Percentiles rank a stretch among this genome's conserved stretches.
phyloP scores from a whole-genome alignment of 2,113 vertebrate genomes.

The Theristicus caerulescens region DNA sequence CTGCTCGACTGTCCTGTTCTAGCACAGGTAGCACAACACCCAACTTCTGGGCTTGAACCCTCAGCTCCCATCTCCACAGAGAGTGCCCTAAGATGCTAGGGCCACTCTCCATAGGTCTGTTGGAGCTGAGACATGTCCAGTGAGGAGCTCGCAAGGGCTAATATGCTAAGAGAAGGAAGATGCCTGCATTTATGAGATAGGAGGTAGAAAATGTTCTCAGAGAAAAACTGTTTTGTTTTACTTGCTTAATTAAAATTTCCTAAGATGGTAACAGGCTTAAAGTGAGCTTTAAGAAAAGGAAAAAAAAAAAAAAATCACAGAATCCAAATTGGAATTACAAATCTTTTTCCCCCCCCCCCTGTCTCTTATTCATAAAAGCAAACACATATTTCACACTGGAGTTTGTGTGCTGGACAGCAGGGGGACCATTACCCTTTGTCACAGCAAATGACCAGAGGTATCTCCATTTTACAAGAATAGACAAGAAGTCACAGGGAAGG shows the following conservation, averaged over 20 bases:
- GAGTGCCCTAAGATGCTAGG: not conserved
- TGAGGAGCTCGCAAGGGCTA: not conserved
- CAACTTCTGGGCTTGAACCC: not conserved
- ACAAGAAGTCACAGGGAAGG: not conserved
- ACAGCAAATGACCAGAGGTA: not conserved
- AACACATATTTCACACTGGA: not conserved
- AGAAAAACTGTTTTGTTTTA: not conserved
- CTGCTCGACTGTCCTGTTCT: not conserved
- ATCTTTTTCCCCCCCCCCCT: rapidly evolving
- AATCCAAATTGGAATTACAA: not conserved
- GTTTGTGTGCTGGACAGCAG: not conserved
- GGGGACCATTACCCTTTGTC: not conserved
- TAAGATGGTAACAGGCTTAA: not conserved
- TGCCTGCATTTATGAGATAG: not conserved
- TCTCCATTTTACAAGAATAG: not conserved
- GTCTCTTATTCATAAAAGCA: not conserved
- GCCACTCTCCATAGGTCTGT: not conserved
- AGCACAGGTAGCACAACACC: not conserved
- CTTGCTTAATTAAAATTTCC: not conserved
- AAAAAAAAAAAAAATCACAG: not conserved
- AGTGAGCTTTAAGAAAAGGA: not conserved
- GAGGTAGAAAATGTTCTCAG: not conserved
- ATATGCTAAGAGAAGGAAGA: not conserved
- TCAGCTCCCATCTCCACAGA: not conserved
- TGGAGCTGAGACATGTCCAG: not conserved